phyloP scores from a whole-genome alignment of 2,113 vertebrate genomes.

The Corythornis vintsioides region DNA sequence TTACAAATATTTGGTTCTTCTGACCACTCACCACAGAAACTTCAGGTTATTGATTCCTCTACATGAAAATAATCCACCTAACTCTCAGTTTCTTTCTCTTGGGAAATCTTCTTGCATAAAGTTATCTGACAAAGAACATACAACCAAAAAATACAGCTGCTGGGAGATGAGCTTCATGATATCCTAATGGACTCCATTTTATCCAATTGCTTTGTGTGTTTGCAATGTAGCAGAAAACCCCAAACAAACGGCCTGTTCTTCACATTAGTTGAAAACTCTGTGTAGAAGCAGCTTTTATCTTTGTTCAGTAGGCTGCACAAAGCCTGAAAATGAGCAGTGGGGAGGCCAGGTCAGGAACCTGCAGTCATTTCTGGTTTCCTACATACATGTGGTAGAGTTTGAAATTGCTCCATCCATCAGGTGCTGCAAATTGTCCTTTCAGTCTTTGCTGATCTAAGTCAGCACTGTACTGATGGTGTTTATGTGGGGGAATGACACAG shows the following conservation, averaged over 20 bases:
- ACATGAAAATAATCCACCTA: slow-evolving; percentile 54
- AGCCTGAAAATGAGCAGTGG: neutral
- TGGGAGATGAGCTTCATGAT: slow-evolving; percentile 2
- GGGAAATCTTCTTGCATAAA: slow-evolving; percentile 55
- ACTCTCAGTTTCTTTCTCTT: neutral
- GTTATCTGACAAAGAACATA: slow-evolving; percentile 24
- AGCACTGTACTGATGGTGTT: fast-evolving
- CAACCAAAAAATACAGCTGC: neutral
- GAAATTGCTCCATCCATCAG: slow-evolving; percentile 6
- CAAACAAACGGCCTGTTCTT: neutral
- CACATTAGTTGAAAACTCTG: neutral
- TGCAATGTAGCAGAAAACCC: neutral
- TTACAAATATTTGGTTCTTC: slow-evolving; percentile 31
- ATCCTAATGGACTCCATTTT: neutral
- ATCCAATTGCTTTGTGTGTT: neutral
- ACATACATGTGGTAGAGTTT: neutral
- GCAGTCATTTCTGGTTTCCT: neutral
- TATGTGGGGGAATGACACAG: neutral
- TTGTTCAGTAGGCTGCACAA: neutral
- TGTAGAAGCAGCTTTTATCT: neutral
- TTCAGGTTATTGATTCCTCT: slow-evolving; percentile 41
- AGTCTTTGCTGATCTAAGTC: neutral
- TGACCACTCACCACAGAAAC: slow-evolving; percentile 45
- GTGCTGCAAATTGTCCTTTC: neutral
- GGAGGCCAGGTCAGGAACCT: neutral